Base-by-base conservation (phyloP, 2,888 invertebrate species). In the Eupsilia transversa region DNA sequence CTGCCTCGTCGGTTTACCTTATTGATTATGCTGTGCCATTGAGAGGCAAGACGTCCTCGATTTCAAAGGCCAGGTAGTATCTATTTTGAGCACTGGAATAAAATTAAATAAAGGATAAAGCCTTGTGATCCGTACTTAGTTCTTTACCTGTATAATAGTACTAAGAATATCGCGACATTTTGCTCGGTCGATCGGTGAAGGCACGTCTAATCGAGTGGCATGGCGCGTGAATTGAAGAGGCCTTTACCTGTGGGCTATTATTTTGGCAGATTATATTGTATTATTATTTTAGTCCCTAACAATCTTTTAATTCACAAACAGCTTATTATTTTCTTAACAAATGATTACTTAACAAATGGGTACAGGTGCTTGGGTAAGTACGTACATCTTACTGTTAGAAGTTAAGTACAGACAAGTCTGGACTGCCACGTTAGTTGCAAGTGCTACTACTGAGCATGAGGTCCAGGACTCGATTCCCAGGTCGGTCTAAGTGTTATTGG, bases 21-120 rank as follows among this genome's bases (percentile, higher is more conserved):
- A 85, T 85, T 82, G 82, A 82, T 85, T 72, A 77, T 85, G 43
- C 71, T 70, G 54, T 38, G 54, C 66, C 38, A 60, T 75, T 67
- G 77, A 71, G 57, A 68, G 30, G 54, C 57, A 72, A 77, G 65
- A 30, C 61, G 43, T 63, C 33, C n/a, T 56, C 56, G 64, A 69
- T 35, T 72, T 49, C 65, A 77, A 82, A 84, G 61, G 61, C 76
- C 23, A 80, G 43, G 38, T 52, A 64, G 41, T 46, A 46, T 54
- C 63, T 76, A 77, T 67, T 83, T 72, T 49, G 43, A 79, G 43
- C 30, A 77, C 33, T 65, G 35, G 56, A 74, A 81, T 68, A 81
- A 84, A 69, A 72, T 71, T 66, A 61, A 66, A 68, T 76, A 71
- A 77, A 72, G 61, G 14, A 69, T 68, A 81, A 81, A 67, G 35